Percentiles rank a stretch among this genome's conserved stretches.
phyloP scores from a whole-genome alignment of 2,113 vertebrate species.

The Heterotilapia buettikoferi region DNA sequence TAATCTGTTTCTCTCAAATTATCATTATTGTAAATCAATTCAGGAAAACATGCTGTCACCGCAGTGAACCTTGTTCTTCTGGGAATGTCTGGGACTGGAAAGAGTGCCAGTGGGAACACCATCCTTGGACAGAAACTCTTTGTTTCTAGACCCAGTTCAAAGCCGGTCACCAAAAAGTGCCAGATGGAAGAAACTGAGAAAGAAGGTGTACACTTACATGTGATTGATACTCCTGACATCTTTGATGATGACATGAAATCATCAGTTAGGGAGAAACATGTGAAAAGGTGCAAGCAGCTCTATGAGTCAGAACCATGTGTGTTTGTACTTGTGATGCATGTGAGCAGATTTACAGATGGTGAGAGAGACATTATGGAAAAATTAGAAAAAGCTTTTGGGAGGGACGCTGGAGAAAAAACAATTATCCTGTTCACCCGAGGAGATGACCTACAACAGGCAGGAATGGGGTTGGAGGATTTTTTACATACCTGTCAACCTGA shows the following conservation, averaged over 20 bases:
- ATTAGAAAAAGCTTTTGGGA: too few relatives aligned
- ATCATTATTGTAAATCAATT: not conserved
- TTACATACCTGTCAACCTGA: fast-evolving
- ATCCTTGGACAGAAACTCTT: fast-evolving
- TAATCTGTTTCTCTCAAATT: not conserved
- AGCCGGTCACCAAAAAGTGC: not conserved
- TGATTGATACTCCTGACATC: not conserved
- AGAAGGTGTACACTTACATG: not conserved
- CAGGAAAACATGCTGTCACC: too few relatives aligned
- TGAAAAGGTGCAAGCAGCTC: not conserved
- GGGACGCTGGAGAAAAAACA: too few relatives aligned
- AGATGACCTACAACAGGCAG: not conserved
- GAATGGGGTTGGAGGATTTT: fast-evolving
- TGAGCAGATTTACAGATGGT: not conserved
- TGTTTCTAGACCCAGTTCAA: not conserved
- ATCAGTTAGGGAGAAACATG: not conserved
- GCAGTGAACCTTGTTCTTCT: not conserved
- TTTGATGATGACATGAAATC: not conserved
- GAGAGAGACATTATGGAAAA: too few relatives aligned
- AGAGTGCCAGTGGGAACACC: not conserved
- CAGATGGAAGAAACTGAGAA: not conserved
- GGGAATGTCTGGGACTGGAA: not conserved
- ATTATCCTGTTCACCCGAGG: not conserved
- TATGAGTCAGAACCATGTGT: fast-evolving
- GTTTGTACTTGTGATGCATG: not conserved